phyloP scores from a whole-genome alignment of 2,888 invertebrate genomes.

The Pammene fasciana region DNA sequence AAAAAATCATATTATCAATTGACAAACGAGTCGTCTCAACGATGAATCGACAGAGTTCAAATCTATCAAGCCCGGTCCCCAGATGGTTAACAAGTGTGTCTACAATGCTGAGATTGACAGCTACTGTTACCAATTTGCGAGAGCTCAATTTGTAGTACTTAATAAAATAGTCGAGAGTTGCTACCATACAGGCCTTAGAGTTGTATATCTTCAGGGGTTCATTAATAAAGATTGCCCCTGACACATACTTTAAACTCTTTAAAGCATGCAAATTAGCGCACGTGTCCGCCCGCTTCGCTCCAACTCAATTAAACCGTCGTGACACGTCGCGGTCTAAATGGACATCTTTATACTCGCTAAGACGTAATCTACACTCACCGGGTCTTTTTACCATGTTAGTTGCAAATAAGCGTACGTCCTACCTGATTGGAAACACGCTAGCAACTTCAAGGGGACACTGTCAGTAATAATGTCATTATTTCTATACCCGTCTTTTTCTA shows the following conservation, averaged over 20 bases:
- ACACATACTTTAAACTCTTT: constrained; percentile 24
- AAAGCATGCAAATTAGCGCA: constrained; percentile 46
- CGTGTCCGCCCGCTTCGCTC: constrained; percentile 48
- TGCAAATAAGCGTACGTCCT: no score
- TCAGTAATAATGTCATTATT: no score
- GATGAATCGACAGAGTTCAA: constrained; percentile 40
- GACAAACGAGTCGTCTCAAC: constrained; percentile 31
- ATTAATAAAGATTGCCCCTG: constrained; percentile 23
- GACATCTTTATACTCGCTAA: constrained; percentile 48
- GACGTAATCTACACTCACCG: constrained; percentile 41
- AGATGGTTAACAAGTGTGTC: constrained; percentile 26
- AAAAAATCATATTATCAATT: constrained; percentile 33
- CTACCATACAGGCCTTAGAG: neutral
- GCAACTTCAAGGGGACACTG: no score
- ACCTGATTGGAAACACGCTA: no score
- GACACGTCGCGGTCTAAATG: constrained; percentile 42
- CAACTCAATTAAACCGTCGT: constrained; percentile 52
- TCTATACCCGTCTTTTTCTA: no score
- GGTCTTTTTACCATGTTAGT: constrained; percentile 16
- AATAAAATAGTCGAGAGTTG: neutral
- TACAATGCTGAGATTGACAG: constrained; percentile 21
- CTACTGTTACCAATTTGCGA: constrained; percentile 9
- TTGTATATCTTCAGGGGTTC: neutral
- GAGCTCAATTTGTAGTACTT: neutral
- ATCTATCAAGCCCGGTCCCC: constrained; percentile 33